Evolutionary conservation across 2,888 invertebrate species (phyloP).

Genomic region (Palloptera scutellata): DNA sequence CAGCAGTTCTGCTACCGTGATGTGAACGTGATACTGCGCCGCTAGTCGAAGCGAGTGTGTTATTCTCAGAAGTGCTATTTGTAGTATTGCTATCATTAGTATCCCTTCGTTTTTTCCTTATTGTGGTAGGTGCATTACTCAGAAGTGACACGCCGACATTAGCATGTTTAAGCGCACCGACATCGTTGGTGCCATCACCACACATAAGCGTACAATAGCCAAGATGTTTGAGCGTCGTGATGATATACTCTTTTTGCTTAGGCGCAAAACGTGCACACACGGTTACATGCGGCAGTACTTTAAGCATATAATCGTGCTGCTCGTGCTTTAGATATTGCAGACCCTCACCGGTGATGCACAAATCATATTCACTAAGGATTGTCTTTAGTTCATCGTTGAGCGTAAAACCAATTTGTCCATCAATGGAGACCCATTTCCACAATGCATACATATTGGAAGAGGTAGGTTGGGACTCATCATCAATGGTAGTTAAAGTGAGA

Average conservation of each 20-base stretch:
- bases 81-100: slow-evolving; percentile 33
- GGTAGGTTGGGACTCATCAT: slow-evolving; percentile 47
- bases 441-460: neutral
- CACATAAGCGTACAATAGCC: slow-evolving; percentile 97
- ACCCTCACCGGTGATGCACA: slow-evolving; percentile 96
- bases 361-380: slow-evolving; percentile 79
- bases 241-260: slow-evolving; percentile 97
- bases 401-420: slow-evolving; percentile 65
- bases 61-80: slow-evolving; percentile 14
- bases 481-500: slow-evolving; percentile 65
- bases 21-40: slow-evolving; percentile 23
- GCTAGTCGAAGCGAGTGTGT: slow-evolving; percentile 28
- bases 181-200: slow-evolving; percentile 99
- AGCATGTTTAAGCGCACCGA: slow-evolving; percentile 98
- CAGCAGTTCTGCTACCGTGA: slow-evolving; percentile 33
- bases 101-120: slow-evolving; percentile 45
- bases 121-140: slow-evolving; percentile 76
- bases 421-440: slow-evolving; percentile 84
- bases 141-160: slow-evolving; percentile 94
- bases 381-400: slow-evolving; percentile 63
- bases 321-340: slow-evolving; percentile 74
- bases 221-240: slow-evolving; percentile 82
- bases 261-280: slow-evolving; percentile 98
- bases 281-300: slow-evolving; percentile 83
- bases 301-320: slow-evolving; percentile 71